Percentiles rank a stretch among this genome's conserved stretches.
Conservation (phyloP, 2,888 invertebrate species). For the Agrotis exclamationis region DNA sequence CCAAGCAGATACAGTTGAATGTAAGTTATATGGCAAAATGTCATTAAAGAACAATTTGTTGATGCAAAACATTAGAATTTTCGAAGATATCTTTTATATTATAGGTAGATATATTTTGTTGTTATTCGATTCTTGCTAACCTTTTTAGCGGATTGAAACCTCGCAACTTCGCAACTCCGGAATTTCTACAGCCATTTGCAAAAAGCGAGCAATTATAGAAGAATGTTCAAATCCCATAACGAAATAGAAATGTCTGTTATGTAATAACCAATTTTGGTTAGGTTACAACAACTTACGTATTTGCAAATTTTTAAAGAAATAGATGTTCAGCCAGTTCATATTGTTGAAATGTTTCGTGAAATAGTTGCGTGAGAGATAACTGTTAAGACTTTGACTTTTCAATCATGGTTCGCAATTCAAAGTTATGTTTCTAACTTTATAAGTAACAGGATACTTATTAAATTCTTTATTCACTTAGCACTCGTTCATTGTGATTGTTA, state of each 20-base stretch:
- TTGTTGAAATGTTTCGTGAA: slow-evolving; percentile 59
- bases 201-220: slow-evolving; percentile 51
- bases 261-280: slow-evolving; percentile 39
- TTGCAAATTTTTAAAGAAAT: slow-evolving; percentile 55
- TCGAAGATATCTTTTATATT: no score
- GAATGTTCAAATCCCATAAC: slow-evolving; percentile 47
- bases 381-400: slow-evolving; percentile 71
- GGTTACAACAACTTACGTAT: slow-evolving; percentile 38
- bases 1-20: no score
- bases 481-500: background rate
- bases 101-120: background rate
- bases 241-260: slow-evolving; percentile 39
- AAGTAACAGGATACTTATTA: slow-evolving; percentile 47
- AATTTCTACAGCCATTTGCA: slow-evolving; percentile 9
- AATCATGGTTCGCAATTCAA: slow-evolving; percentile 46
- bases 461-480: background rate
- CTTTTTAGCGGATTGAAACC: no score
- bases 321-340: slow-evolving; percentile 49
- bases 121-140: background rate
- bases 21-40: no score
- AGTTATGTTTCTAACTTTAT: slow-evolving; percentile 59
- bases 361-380: slow-evolving; percentile 69
- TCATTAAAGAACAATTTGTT: no score
- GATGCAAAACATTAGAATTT: no score
- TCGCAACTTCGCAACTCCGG: background rate